A percentile compares a stretch with the other conserved stretches of the same genome.
Evolutionary conservation across 1,140 invertebrate genomes (phyloP).

Genomic region (Drosophila aff.): DNA sequence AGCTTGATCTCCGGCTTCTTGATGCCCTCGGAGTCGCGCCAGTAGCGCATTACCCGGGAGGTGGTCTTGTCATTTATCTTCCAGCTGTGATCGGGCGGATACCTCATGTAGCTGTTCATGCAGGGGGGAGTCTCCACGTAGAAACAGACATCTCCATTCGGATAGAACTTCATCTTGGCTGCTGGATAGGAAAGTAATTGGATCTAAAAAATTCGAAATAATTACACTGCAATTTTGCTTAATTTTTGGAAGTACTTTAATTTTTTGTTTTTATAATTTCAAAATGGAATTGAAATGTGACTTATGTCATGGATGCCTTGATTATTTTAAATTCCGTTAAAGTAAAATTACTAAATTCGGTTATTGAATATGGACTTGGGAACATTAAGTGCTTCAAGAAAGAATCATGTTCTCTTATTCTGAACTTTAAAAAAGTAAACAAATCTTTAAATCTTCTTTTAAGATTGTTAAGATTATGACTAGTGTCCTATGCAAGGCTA

Average conservation of each 20-base stretch:
- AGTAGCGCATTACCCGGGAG: slow-evolving; percentile 49
- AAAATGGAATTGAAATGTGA: background rate
- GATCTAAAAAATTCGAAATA: background rate
- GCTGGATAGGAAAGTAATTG: background rate
- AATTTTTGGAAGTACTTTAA: background rate
- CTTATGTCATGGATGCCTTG: background rate
- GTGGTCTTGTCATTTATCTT: slow-evolving; percentile 37
- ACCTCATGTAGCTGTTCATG: slow-evolving; percentile 50
- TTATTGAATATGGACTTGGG: too few species aligned
- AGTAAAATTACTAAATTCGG: too few species aligned
- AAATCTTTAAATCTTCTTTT: background rate
- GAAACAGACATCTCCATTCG: slow-evolving; percentile 51
- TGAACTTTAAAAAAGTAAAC: background rate
- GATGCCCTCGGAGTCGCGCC: slow-evolving; percentile 58
- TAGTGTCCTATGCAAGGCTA: background rate
- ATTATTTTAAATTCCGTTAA: background rate
- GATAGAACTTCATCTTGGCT: slow-evolving; percentile 57
- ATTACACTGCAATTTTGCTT: slow-evolving; percentile 4
- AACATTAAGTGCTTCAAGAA: too few species aligned
- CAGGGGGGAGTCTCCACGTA: slow-evolving; percentile 54
- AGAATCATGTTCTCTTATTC: background rate
- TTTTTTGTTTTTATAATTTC: background rate
- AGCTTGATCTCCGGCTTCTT: slow-evolving; percentile 46
- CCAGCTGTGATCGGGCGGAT: slow-evolving; percentile 56
- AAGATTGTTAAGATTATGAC: background rate